These are phyloP conservation scores for Balaenoptera acutorostrata DNA, from an alignment of 2,113 vertebrate species.

Conservation along the genomic window DNA sequence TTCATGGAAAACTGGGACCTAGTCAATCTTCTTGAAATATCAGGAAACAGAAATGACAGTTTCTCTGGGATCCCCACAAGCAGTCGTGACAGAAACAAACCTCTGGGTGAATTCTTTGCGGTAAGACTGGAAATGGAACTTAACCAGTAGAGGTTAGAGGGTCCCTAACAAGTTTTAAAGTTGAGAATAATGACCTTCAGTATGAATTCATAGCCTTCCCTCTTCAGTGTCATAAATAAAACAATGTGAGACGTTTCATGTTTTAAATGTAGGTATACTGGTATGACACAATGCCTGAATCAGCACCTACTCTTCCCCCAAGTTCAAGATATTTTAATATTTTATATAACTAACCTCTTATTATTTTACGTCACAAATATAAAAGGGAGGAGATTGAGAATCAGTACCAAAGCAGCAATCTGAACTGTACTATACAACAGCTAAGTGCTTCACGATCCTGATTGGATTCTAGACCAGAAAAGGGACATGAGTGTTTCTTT, in stretches of 20 bases:
- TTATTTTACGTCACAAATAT: neutral
- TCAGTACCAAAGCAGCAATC: neutral
- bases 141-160: neutral
- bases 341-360: neutral
- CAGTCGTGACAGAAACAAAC: neutral
- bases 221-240: neutral
- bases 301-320: neutral
- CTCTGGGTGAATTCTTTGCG: neutral
- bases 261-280: neutral
- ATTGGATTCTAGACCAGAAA: neutral
- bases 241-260: neutral
- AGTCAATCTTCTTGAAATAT: neutral
- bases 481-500: neutral
- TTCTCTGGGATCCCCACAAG: neutral
- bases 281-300: neutral
- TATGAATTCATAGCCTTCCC: neutral
- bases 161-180: neutral
- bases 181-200: neutral
- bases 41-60: neutral
- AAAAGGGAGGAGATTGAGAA: neutral
- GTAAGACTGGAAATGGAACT: neutral
- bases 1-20: neutral
- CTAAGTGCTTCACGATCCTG: neutral
- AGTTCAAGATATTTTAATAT: neutral
- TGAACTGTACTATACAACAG: neutral